Base-by-base conservation (phyloP, 1,140 invertebrate species). In the Mactra quadrangularis region DNA sequence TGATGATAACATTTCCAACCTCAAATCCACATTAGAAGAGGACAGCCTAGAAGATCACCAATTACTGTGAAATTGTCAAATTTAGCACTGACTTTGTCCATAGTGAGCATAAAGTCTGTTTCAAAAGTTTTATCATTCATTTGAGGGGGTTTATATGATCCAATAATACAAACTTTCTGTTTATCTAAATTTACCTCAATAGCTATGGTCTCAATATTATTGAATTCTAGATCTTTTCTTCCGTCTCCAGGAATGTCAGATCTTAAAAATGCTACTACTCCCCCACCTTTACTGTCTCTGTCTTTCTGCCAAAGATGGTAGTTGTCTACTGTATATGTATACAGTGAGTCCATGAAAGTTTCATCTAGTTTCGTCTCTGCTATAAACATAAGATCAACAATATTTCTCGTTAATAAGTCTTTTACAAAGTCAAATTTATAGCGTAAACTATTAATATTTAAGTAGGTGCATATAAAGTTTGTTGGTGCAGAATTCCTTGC, bases 361-460 rank as follows among this genome's bases (percentile, higher is more conserved):
- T 35, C 19, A 74, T 74, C 50, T 31, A 74, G 7, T 50, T 70
- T 70, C 9, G 66, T 70, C 22, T 70, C 66, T 19, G 25, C 1
- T 6, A 70, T 70, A 57, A 74, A 74, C 3, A 74, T 17, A 31
- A 74, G 1, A 38, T 74, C 52, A 74, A 74, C 70, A 22, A n/a
- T 6, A 55, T 38, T 57, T 55, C 55, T 9, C 2, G 4, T n/a
- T 35, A 33, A 53, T 31, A 57, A 55, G 45, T 70, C 66, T 29
- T 47, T 35, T n/a, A 70, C 27, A 70, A 22, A 47, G 25, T 70
- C 45, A 70, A 70, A 74, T 22, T 74, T 74, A 38, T 74, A 31
- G 53, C 70, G 25, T 13, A 74, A 25, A 74, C 70, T 74, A 29
- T 74, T 74, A 19, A 74, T 74, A 74, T 55, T 74, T 70, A 57